Base-by-base conservation (phyloP, 2,888 invertebrate species). In the Eurytoma adleriae region DNA sequence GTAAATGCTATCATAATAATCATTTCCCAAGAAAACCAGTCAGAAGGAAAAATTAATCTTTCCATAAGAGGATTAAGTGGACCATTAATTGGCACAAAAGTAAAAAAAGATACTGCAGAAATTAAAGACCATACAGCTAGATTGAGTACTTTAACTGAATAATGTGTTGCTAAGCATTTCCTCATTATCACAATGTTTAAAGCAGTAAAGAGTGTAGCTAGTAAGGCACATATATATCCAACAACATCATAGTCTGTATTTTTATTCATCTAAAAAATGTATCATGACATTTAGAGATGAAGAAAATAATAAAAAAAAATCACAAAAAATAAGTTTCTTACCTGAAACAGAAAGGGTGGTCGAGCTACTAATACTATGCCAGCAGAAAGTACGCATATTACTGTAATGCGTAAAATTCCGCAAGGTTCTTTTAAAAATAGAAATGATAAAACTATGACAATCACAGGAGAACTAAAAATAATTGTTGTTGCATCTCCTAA, bases 401-500 rank as follows among this genome's bases (percentile, higher is more conserved):
- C 91, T 52, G 90, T 85, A 2, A 91, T 88, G 2, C 92, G 87
- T 74, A 91, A 86, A 76, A 92, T 85, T 54, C 92, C 92, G 81
- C 92, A 92, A 13, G 92, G 92, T 81, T 92, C 92, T 81, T 90
- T 89, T 1, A 92, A 85, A 77, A 91, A 89, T 20, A 91, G 73
- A 82, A 91, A 91, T 10, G 92, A 92, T 74, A 92, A 85, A 4
- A 89, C 88, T 83, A 92, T 91, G 3, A 92, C 92, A 54, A 92
- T 91, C 1, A 92, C 91, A 2, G 92, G 92, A 7, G 92, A 92
- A 83, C 91, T 92, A 85, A 92, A 92, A 83, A 92, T 91, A 56
- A 92, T 92, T 2, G 92, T 91, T 3, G 92, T 91, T n/a, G 92
- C 91, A 86, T 92, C 92, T 12, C 92, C 92, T 64, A 92, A 83